Base-by-base conservation (phyloP, 1,140 invertebrate genomes). In the Ctenoplectra terminalis region DNA sequence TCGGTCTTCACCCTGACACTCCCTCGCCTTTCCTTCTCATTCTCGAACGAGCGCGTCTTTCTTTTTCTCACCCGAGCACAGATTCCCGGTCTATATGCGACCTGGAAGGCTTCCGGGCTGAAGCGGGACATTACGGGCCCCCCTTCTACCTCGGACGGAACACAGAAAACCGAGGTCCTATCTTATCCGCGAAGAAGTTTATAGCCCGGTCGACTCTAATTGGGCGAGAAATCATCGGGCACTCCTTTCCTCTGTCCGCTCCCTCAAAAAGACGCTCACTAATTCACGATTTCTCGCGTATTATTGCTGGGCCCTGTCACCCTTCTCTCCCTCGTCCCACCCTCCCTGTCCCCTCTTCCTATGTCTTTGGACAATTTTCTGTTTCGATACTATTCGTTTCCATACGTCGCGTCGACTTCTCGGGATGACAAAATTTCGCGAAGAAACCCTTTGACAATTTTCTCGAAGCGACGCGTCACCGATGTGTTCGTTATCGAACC, bases 131-230 rank as follows among this genome's bases (percentile, higher is more conserved):
- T 91, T 91, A 90, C 86, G 56, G 64, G 56, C 26, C 82, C 75
- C 76, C 79, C 50, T 37, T 46, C 31, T 66, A 26, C 48, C 81
- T 66, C 69, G 81, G 78, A 86, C 80, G 82, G 86, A 90, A 91
- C 90, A 91, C 89, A 91, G 88, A 90, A 90, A 83, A 87, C 80
- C 89, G 82, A 72, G 86, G 89, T 89, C 88, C 92, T 93, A 93
- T 93, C 92, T 93, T 93, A 93, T 93, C 92, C 92, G 88, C 87
- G 90, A 76, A 90, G 90, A 93, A 93, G 92, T 93, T 93, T 93
- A 93, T 93, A 93, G 92, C 91, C 92, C 90, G 90, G 92, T 92
- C 92, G 92, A 92, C 91, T 92, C 92, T 93, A 93, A 93, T 93
- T 93, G 92, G 92, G 92, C 91, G 90, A 93, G 91, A 92, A 92